Evolutionary conservation across 2,888 invertebrate genomes (phyloP).

Genomic region (Limnephilus marmoratus): DNA sequence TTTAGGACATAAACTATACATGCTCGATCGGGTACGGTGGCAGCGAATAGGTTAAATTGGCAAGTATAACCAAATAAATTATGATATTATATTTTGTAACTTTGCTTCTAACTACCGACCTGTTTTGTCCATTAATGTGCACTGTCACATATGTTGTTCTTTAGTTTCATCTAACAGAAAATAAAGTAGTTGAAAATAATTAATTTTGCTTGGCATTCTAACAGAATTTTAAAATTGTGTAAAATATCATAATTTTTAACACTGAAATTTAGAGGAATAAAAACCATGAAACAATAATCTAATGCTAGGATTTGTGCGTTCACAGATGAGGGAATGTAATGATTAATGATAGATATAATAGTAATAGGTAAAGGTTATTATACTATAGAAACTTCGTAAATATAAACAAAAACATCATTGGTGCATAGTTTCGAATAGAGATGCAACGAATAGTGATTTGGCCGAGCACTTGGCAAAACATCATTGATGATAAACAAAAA

Average conservation of each 20-base stretch:
- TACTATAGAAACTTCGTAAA: background rate
- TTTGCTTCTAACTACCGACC: conserved; percentile 10
- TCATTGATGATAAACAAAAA: background rate
- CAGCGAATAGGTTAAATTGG: too few species aligned
- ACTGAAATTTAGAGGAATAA: background rate
- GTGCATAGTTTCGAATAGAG: background rate
- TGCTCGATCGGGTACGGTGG: too few species aligned
- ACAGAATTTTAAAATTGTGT: background rate
- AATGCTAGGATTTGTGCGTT: conserved; percentile 27
- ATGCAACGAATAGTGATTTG: too few species aligned
- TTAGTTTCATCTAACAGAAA: background rate
- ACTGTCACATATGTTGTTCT: background rate
- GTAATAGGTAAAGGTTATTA: too few species aligned
- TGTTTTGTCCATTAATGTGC: background rate
- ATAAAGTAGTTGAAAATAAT: background rate
- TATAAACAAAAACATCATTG: background rate
- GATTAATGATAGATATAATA: background rate
- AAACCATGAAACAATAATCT: background rate
- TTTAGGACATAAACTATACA: too few species aligned
- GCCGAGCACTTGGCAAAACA: too few species aligned
- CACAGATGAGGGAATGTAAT: background rate
- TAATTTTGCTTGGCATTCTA: background rate
- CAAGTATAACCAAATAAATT: background rate
- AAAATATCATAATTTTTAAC: background rate
- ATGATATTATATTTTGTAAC: background rate